Conservation (phyloP, 2,797 vertebrate species). For the Tragelaphus eurycerus region DNA sequence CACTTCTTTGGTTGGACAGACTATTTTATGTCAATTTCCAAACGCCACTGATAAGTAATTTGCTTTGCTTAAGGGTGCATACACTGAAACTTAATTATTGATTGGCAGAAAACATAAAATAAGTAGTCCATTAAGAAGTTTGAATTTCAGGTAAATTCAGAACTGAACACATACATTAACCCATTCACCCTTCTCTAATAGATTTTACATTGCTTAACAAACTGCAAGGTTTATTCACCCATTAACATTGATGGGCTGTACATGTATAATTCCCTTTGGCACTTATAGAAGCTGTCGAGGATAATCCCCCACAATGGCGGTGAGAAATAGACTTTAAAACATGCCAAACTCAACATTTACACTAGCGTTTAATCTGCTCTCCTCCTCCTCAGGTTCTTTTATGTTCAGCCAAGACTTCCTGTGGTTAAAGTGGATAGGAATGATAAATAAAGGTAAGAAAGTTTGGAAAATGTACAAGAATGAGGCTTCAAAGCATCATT, state of each 20-base stretch:
- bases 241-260: not conserved
- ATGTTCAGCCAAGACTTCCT: not conserved
- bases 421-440: not conserved
- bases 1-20: not conserved
- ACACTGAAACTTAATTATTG: not conserved
- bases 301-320: not conserved
- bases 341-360: not conserved
- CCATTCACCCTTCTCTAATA: slow-evolving; percentile 37
- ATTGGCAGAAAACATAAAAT: slow-evolving; percentile 39
- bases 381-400: not conserved
- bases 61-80: slow-evolving; percentile 27
- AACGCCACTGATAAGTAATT: not conserved
- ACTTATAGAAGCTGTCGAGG: not conserved
- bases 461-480: not conserved
- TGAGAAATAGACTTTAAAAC: not conserved
- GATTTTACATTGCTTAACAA: slow-evolving; percentile 49
- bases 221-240: slow-evolving; percentile 28
- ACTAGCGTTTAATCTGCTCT: not conserved
- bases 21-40: slow-evolving; percentile 46
- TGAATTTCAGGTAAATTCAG: slow-evolving; percentile 45
- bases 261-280: not conserved
- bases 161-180: slow-evolving; percentile 19
- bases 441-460: not conserved
- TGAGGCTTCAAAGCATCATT: not conserved
- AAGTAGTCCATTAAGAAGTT: slow-evolving; percentile 48